Evolutionary conservation across 1,140 invertebrate genomes (phyloP).

Genomic region (Drosophila yakuba): DNA sequence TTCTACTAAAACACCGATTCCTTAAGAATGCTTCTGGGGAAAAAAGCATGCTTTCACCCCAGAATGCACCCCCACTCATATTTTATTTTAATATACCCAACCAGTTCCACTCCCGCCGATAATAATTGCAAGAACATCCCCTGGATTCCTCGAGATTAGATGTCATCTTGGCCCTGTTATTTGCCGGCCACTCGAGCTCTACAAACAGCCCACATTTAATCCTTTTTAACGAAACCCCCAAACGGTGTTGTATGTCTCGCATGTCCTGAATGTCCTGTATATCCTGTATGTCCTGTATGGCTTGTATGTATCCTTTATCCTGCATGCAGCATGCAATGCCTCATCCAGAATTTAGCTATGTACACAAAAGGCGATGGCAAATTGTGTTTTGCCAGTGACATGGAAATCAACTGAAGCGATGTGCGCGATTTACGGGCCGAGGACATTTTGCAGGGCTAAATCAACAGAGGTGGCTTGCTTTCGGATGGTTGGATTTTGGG

Average conservation of each 20-base stretch:
- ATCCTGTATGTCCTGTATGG: background rate
- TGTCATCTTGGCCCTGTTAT: slow-evolving; percentile 31
- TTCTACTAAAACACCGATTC: background rate
- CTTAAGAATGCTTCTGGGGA: background rate
- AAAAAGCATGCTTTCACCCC: background rate
- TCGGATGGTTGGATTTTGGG: background rate
- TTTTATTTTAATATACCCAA: background rate
- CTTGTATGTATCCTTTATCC: background rate
- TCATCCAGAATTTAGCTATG: slow-evolving; percentile 53
- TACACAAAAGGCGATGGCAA: slow-evolving; percentile 58
- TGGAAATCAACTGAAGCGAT: slow-evolving; percentile 75
- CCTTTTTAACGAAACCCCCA: background rate
- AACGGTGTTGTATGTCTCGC: background rate
- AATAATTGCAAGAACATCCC: background rate
- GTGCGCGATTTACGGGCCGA: slow-evolving; percentile 58
- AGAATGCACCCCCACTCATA: background rate
- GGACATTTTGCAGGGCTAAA: slow-evolving; percentile 29
- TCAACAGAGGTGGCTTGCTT: background rate
- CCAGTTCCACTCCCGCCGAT: background rate
- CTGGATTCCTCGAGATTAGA: slow-evolving; percentile 27
- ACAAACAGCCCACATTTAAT: slow-evolving; percentile 1
- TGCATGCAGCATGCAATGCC: background rate
- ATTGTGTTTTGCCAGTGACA: slow-evolving; percentile 76
- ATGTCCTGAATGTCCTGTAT: background rate
- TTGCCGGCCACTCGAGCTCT: slow-evolving; percentile 11